These are phyloP conservation scores for Heteronetta atricapilla DNA, from an alignment of 2,113 vertebrate genomes.

Conservation along the genomic window DNA sequence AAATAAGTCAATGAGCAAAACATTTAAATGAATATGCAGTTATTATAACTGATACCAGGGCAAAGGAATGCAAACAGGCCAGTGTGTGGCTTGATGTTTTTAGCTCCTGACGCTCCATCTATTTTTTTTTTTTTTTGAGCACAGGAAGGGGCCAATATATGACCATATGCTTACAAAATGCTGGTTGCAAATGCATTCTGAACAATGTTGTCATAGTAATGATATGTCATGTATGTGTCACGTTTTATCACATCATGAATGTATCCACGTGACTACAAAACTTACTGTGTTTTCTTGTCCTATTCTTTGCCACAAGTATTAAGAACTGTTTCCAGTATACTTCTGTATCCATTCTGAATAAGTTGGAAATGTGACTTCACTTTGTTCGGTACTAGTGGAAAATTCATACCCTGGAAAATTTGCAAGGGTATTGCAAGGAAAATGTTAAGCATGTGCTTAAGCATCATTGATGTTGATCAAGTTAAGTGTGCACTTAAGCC, in stretches of 20 bases:
- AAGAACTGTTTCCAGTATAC: background rate
- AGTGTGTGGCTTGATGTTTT: background rate
- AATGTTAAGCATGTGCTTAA: background rate
- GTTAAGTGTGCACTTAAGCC: background rate
- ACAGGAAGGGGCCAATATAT: background rate
- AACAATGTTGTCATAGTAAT: background rate
- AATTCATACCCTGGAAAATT: background rate
- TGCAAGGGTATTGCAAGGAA: background rate
- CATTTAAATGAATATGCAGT: background rate
- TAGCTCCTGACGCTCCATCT: background rate
- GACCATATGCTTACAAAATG: conserved; percentile 26
- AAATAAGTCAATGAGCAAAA: background rate
- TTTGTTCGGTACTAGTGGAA: background rate
- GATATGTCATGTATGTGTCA: background rate
- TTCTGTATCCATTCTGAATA: background rate
- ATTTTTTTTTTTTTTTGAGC: conserved; percentile 44
- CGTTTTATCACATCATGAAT: background rate
- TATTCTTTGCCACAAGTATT: background rate
- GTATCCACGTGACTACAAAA: background rate
- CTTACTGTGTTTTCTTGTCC: background rate
- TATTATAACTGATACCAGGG: conserved; percentile 1
- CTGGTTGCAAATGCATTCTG: background rate
- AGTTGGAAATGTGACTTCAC: background rate
- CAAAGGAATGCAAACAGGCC: conserved; percentile 42
- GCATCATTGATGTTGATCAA: background rate